phyloP scores from a whole-genome alignment of 2,113 vertebrate species.

The Ceratotherium simum region DNA sequence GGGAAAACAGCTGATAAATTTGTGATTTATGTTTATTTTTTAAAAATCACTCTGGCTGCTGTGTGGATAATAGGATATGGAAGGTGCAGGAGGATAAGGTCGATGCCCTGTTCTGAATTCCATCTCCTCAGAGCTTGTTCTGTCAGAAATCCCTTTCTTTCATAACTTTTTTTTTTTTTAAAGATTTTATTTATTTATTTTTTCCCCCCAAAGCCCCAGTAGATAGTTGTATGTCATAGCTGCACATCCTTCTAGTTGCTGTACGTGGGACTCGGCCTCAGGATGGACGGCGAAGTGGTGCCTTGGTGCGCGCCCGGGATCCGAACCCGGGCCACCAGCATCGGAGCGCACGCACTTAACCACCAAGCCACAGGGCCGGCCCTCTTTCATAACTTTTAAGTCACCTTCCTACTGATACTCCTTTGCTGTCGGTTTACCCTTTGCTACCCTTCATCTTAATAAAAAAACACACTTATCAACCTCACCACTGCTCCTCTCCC shows the following conservation, averaged over 20 bases:
- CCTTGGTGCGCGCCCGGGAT: too few relatives aligned
- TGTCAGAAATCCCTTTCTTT: not conserved
- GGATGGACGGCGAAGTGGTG: too few relatives aligned
- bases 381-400: not conserved
- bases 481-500: not conserved
- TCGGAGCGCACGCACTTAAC: too few relatives aligned
- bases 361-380: too few relatives aligned
- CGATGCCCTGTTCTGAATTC: not conserved
- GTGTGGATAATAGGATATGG: not conserved
- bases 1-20: not conserved
- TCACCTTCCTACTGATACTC: not conserved
- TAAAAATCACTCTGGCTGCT: not conserved
- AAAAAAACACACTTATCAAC: not conserved
- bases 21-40: not conserved
- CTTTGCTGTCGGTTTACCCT: not conserved
- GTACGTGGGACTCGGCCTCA: too few relatives aligned
- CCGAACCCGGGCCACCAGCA: too few relatives aligned
- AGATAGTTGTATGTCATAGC: too few relatives aligned
- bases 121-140: not conserved
- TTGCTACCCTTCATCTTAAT: not conserved
- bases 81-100: not conserved
- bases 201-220: too few relatives aligned
- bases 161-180: not conserved
- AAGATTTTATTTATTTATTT: too few relatives aligned
- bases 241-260: too few relatives aligned